A percentile compares a stretch with the other conserved stretches of the same genome.
Evolutionary conservation across 64 coral and sea anemone species (phyloP).

Genomic region (Cladopsammia gracilis): DNA sequence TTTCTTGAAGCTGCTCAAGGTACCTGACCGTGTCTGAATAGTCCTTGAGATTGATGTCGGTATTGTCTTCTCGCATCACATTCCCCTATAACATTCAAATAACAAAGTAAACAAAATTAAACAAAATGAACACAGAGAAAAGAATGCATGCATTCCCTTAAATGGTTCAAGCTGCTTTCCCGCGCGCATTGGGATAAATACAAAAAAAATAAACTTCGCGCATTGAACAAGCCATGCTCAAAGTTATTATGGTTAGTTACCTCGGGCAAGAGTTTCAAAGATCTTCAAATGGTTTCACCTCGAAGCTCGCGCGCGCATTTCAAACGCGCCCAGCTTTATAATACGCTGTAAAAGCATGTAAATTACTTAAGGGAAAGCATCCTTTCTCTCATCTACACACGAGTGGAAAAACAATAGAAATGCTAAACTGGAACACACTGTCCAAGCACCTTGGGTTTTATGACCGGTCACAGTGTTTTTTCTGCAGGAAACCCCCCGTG

Average conservation of each 20-base stretch:
- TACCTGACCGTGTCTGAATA: slow-evolving; percentile 42
- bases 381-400: slow-evolving; percentile 77
- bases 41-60: slow-evolving; percentile 41
- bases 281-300: slow-evolving; percentile 1
- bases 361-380: slow-evolving; percentile 79
- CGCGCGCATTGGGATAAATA: slow-evolving; percentile 7
- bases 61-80: slow-evolving; percentile 70
- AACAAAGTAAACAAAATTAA: slow-evolving; percentile 84
- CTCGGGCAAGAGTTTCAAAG: background rate
- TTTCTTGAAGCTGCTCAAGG: slow-evolving; percentile 53
- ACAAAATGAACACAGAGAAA: slow-evolving; percentile 55
- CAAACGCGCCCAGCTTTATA: slow-evolving; percentile 31
- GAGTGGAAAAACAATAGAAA: slow-evolving; percentile 75
- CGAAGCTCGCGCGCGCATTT: slow-evolving; percentile 23
- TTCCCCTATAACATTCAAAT: slow-evolving; percentile 87
- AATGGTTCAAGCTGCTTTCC: background rate
- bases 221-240: slow-evolving; percentile 17
- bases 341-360: slow-evolving; percentile 87
- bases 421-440: slow-evolving; percentile 50
- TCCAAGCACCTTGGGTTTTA: background rate
- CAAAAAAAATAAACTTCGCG: slow-evolving; percentile 4
- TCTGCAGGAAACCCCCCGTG: slow-evolving; percentile 58
- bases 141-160: slow-evolving; percentile 39
- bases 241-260: slow-evolving; percentile 13
- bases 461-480: background rate